Evolutionary conservation across 1,140 invertebrate genomes (phyloP).

Genomic region (Orchesella cincta): DNA sequence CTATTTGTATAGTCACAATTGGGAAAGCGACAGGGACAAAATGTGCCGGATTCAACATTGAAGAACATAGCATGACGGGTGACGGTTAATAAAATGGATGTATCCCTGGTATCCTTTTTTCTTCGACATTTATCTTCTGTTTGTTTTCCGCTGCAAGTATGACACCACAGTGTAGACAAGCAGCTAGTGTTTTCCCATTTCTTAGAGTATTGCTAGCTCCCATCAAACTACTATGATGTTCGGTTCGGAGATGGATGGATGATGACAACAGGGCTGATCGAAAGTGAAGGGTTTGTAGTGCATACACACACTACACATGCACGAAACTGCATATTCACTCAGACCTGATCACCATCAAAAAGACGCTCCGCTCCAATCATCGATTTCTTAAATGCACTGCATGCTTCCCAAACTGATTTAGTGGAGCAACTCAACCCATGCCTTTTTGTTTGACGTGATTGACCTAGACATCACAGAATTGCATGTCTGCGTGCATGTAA

Average conservation of each 20-base stretch:
- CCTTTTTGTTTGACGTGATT: conserved; percentile 12
- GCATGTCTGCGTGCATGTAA: background rate
- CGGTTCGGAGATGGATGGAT: conserved; percentile 22
- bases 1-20: background rate
- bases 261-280: conserved; percentile 16
- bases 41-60: too few relatives aligned
- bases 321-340: background rate
- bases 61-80: background rate
- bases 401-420: background rate
- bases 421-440: background rate
- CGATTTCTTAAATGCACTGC: conserved; percentile 10
- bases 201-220: too few relatives aligned
- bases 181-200: background rate
- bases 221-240: too few relatives aligned
- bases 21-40: background rate
- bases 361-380: background rate
- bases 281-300: conserved; percentile 13
- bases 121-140: background rate
- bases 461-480: conserved; percentile 16
- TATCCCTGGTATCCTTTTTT: background rate
- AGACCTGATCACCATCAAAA: conserved; percentile 22
- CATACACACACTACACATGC: background rate
- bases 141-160: background rate
- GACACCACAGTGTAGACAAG: background rate
- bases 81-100: background rate